A percentile compares a stretch with the other conserved stretches of the same genome.
Conservation (phyloP, 2,888 invertebrate genomes). For the Lycia hirtaria region DNA sequence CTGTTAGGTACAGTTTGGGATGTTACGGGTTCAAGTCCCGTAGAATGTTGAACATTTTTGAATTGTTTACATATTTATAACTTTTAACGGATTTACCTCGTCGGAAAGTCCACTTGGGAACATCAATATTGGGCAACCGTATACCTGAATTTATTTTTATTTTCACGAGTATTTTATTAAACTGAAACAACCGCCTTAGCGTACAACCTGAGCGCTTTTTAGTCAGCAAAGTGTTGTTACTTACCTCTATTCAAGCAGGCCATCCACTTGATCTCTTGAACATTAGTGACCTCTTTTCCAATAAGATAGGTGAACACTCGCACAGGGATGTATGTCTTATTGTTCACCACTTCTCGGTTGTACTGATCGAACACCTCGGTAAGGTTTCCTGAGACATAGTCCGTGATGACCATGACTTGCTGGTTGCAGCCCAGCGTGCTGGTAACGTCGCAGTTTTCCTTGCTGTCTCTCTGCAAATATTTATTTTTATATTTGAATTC, state of each 20-base stretch:
- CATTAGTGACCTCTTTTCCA: slow-evolving; percentile 96
- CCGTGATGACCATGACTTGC: slow-evolving; percentile 98
- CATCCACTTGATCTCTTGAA: slow-evolving; percentile 95
- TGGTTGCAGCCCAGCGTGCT: slow-evolving; percentile 92
- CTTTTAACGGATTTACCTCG: too few species aligned
- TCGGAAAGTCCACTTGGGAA: too few species aligned
- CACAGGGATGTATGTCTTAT: slow-evolving; percentile 89
- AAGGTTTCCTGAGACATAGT: slow-evolving; percentile 95
- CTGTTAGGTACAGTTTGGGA: too few species aligned
- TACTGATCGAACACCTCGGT: slow-evolving; percentile 93
- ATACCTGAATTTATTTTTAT: too few species aligned
- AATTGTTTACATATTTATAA: too few species aligned
- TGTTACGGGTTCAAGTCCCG: too few species aligned
- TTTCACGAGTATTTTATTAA: too few species aligned
- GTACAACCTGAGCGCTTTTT: too few species aligned
- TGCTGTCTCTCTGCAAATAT: slow-evolving; percentile 27
- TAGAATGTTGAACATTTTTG: too few species aligned
- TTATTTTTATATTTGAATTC: too few species aligned
- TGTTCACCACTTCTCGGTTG: slow-evolving; percentile 89
- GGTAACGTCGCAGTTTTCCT: slow-evolving; percentile 67
- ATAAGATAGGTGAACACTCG: slow-evolving; percentile 98
- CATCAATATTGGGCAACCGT: too few species aligned
- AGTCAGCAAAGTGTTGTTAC: not conserved
- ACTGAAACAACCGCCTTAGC: too few species aligned
- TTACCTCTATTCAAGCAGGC: slow-evolving; percentile 96